Conservation (phyloP, 2,113 vertebrate genomes). For the Tapirus terrestris region DNA sequence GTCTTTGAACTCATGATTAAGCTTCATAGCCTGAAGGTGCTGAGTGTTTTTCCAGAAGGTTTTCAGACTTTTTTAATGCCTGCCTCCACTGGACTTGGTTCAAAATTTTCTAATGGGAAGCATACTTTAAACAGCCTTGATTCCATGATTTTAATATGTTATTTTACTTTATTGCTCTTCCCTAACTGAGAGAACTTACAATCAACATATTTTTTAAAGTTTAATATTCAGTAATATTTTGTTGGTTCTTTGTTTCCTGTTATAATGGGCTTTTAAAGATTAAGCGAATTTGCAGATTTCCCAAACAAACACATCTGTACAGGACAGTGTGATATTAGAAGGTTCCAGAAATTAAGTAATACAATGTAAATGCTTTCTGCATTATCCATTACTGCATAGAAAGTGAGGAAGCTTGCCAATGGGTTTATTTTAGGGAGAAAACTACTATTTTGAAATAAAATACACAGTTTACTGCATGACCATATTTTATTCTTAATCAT, state of each 20-base stretch:
- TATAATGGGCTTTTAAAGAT: constrained; percentile 54
- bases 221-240: constrained; percentile 60
- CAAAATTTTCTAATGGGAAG: constrained; percentile 64
- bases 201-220: constrained; percentile 46
- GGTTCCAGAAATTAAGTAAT: constrained; percentile 20
- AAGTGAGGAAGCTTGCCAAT: not conserved
- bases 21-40: constrained; percentile 10
- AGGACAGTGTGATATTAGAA: constrained; percentile 41
- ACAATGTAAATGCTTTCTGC: constrained; percentile 16
- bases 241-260: constrained; percentile 46
- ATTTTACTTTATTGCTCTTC: constrained; percentile 68
- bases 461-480: not conserved
- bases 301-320: constrained; percentile 48
- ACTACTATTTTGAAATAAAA: constrained; percentile 40
- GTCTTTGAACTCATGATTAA: constrained; percentile 74
- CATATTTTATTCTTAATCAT: constrained; percentile 39
- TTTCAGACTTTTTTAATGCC: constrained; percentile 69
- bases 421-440: constrained; percentile 31
- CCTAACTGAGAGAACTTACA: constrained; percentile 62
- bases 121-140: constrained; percentile 70
- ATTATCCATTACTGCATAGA: not conserved
- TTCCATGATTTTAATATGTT: constrained; percentile 45
- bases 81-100: constrained; percentile 66
- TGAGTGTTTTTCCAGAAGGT: constrained; percentile 76
- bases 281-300: constrained; percentile 39